phyloP scores from a whole-genome alignment of 2,113 vertebrate species.

The Brachyhypopomus occidentalis region DNA sequence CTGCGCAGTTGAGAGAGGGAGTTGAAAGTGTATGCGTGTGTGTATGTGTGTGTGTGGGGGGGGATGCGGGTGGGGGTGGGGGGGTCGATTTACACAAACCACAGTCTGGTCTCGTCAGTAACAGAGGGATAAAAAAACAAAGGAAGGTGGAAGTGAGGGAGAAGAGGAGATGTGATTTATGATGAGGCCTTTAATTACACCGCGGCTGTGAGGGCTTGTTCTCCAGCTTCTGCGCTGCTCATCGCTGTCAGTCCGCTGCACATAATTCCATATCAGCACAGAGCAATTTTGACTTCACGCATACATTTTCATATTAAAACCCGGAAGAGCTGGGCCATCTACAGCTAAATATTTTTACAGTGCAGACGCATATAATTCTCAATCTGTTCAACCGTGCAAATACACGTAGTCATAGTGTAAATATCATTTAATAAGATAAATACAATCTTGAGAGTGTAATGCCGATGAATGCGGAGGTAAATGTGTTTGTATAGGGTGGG shows the following conservation, averaged over 20 bases:
- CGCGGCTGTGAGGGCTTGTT: slow-evolving; percentile 58
- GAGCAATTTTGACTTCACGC: background rate
- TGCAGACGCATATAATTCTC: too few species aligned
- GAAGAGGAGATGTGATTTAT: slow-evolving; percentile 68
- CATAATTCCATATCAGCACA: slow-evolving; percentile 1
- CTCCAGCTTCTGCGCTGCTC: background rate
- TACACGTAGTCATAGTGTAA: too few species aligned
- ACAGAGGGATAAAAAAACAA: slow-evolving; percentile 40
- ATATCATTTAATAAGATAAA: too few species aligned
- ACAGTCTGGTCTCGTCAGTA: slow-evolving; percentile 53
- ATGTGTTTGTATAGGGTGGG: background rate
- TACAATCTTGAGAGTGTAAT: background rate
- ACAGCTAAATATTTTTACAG: too few species aligned
- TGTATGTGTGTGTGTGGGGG: background rate
- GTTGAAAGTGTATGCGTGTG: slow-evolving; percentile 9
- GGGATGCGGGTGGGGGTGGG: background rate
- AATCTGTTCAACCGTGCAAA: too few species aligned
- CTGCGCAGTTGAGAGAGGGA: slow-evolving; percentile 47
- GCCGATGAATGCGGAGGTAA: background rate
- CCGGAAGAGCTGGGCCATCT: background rate
- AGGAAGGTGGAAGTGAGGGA: slow-evolving; percentile 38
- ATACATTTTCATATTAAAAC: background rate
- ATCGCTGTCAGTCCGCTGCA: slow-evolving; percentile 23
- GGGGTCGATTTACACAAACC: slow-evolving; percentile 68
- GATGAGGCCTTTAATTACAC: slow-evolving; percentile 76